Conservation (phyloP, 2,797 vertebrate genomes). For the Aselliscus stoliczkanus region DNA sequence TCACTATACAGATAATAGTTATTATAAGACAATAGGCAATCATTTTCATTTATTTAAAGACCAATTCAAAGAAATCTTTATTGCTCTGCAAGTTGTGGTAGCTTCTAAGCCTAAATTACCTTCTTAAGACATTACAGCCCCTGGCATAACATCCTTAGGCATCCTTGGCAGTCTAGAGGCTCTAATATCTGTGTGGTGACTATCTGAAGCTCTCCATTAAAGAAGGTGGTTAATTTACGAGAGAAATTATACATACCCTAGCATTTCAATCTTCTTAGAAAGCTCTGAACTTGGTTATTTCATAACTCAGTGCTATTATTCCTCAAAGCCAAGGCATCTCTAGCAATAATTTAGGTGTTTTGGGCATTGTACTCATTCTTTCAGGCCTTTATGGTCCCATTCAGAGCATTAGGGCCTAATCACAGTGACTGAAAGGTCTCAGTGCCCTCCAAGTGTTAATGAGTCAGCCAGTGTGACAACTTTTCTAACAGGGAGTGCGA, state of each 20-base stretch:
- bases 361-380: slow-evolving; percentile 13
- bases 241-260: background rate
- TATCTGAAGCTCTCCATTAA: slow-evolving; percentile 24
- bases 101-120: background rate
- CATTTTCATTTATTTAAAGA: slow-evolving; percentile 4
- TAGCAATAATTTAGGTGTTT: background rate
- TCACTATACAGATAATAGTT: background rate
- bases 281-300: slow-evolving; percentile 15
- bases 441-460: background rate
- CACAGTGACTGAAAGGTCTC: background rate
- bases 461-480: background rate
- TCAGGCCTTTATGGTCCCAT: background rate
- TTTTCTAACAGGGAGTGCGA: background rate
- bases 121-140: background rate
- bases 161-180: background rate
- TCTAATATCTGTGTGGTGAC: slow-evolving; percentile 42
- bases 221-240: slow-evolving; percentile 47
- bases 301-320: slow-evolving; percentile 19
- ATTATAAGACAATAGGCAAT: background rate
- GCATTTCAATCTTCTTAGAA: background rate
- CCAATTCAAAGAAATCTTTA: background rate
- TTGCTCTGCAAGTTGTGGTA: background rate
- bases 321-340: background rate
- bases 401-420: slow-evolving; percentile 3
- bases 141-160: slow-evolving; percentile 34